Percentiles rank a stretch among this genome's conserved stretches.
These are phyloP conservation scores for Leptinotarsa lineolata DNA, from an alignment of 1,140 invertebrate genomes.

Conservation along the genomic window DNA sequence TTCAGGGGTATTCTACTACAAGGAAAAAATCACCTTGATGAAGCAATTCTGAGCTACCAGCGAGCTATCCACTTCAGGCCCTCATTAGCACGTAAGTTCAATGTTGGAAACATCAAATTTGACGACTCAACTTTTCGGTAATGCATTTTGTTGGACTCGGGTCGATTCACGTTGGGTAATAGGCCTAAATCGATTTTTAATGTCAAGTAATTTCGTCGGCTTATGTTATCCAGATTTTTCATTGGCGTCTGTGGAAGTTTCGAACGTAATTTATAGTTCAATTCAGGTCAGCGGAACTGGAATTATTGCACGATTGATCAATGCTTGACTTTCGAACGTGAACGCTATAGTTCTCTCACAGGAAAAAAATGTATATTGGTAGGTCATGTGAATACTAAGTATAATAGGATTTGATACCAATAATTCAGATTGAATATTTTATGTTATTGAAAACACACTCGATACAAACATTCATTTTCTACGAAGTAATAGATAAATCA, in stretches of 20 bases:
- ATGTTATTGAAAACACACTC: too few species aligned
- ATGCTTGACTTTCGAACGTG: too few species aligned
- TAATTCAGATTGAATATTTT: too few species aligned
- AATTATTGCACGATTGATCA: too few species aligned
- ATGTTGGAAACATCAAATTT: not conserved
- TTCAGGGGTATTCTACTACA: slow-evolving; percentile 91
- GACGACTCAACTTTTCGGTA: not conserved
- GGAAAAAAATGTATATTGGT: too few species aligned
- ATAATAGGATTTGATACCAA: too few species aligned
- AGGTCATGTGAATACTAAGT: too few species aligned
- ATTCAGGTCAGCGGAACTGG: too few species aligned
- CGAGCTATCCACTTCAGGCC: slow-evolving; percentile 92
- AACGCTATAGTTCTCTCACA: too few species aligned
- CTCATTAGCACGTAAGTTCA: slow-evolving; percentile 87
- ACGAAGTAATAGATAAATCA: too few species aligned
- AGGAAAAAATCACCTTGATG: slow-evolving; percentile 83
- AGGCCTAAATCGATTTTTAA: not conserved
- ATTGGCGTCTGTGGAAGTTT: not conserved
- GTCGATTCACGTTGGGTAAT: not conserved
- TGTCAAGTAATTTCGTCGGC: not conserved
- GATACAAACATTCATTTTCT: too few species aligned
- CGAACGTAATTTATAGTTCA: not conserved
- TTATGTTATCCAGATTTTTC: not conserved
- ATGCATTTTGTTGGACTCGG: slow-evolving; percentile 2
- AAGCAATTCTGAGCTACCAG: slow-evolving; percentile 90